These are phyloP conservation scores for Chirona hameri DNA, from an alignment of 2,888 invertebrate species.

Conservation along the genomic window DNA sequence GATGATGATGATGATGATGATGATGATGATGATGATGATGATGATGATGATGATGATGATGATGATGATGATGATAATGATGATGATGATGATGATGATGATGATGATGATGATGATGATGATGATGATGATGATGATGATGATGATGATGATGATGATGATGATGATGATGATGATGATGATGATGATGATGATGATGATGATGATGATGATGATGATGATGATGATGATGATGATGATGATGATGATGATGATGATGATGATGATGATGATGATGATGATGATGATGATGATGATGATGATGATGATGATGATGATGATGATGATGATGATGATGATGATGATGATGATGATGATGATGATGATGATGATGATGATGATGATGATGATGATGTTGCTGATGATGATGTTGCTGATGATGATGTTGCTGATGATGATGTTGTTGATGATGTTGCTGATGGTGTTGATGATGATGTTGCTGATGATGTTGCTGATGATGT, in stretches of 20 bases:
- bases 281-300: slow-evolving; percentile 29
- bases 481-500: too few relatives aligned
- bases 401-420: too few relatives aligned
- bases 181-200: slow-evolving; percentile 31
- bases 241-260: slow-evolving; percentile 27
- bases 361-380: slow-evolving; percentile 32
- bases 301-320: slow-evolving; percentile 31
- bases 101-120: slow-evolving; percentile 31
- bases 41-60: too few relatives aligned
- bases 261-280: slow-evolving; percentile 30
- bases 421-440: too few relatives aligned
- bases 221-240: slow-evolving; percentile 32
- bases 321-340: slow-evolving; percentile 31
- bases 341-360: slow-evolving; percentile 32
- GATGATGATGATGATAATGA: too few relatives aligned
- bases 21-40: slow-evolving; percentile 32
- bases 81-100: slow-evolving; percentile 30
- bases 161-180: too few relatives aligned
- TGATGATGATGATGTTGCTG: too few relatives aligned
- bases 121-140: slow-evolving; percentile 32
- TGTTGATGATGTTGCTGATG: too few relatives aligned
- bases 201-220: slow-evolving; percentile 32
- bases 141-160: too few relatives aligned
- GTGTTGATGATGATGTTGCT: too few relatives aligned
- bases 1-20: slow-evolving; percentile 22